Base-by-base conservation (phyloP, 2,888 invertebrate species). In the Trissoscelio sp. region DNA sequence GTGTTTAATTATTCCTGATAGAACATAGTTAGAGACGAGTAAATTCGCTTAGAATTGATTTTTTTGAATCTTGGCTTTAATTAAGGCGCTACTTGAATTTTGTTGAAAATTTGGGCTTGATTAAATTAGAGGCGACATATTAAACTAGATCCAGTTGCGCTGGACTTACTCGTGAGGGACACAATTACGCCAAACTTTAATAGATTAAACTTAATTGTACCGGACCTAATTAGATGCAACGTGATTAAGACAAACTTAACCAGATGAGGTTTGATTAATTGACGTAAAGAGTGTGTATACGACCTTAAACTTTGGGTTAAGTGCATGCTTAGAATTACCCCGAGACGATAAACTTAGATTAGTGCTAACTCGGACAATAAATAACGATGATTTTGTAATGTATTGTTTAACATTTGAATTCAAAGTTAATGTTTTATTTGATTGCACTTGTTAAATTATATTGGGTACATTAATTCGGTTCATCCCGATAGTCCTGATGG, bases 201-300 rank as follows among this genome's bases (percentile, higher is more conserved):
- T 73, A 79, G 67, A 79, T 79, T 79, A 37, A 67, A 67, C 46
- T 60, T 73, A 58, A 79, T 60, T 67, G 46, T 42, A 39, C 37
- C 16, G 60, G 53, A 53, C 66, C 39, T 72, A 67, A 79, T 72
- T 79, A 79, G 51, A 60, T 46, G 24, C 39, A 60, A 46, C 16
- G 39, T 67, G 60, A 67, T 73, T 66, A 58, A 60, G 57, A 72
- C 28, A 22, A 66, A 75, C 60, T 58, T 53, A 67, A 75, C 51
- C 39, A 37, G 39, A 67, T 53, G 55, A 74, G 57, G 18, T 57
- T 64, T 64, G 34, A 74, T 44, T 64, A 72, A 72, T 72, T 60
- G 22, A 72, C 11, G 34, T 5, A 53, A 39, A 7, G 16, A 20
- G 20, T 20, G 14, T 55, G 16, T 34, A 12, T 9, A 12, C 11